A percentile compares a stretch with the other conserved stretches of the same genome.
Evolutionary conservation across 1,140 invertebrate species (phyloP).

Genomic region (Cherax quadricarinatus): DNA sequence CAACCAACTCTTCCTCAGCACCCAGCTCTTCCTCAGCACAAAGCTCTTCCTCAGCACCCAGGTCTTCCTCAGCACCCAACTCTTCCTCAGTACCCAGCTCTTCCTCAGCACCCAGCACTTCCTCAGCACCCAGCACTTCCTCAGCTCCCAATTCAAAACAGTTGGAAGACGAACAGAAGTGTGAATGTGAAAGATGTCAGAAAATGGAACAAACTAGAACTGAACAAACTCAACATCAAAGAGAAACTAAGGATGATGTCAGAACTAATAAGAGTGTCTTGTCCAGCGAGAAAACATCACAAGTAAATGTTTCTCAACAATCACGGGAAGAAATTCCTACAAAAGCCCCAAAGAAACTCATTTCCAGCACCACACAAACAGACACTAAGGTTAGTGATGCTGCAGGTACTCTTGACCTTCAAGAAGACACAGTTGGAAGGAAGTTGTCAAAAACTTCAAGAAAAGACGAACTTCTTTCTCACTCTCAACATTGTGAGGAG

Average conservation of each 20-base stretch:
- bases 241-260: background rate
- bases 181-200: background rate
- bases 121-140: too few relatives aligned
- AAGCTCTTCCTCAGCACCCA: background rate
- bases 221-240: background rate
- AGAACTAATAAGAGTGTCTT: background rate
- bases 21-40: too few relatives aligned
- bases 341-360: background rate
- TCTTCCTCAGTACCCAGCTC: too few relatives aligned
- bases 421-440: background rate
- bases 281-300: background rate
- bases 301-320: background rate
- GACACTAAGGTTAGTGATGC: constrained; percentile 7
- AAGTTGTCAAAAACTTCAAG: background rate
- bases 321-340: background rate
- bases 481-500: background rate
- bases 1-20: too few relatives aligned
- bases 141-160: background rate
- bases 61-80: too few relatives aligned
- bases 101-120: too few relatives aligned
- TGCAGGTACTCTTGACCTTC: background rate
- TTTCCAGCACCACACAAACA: constrained; percentile 10
- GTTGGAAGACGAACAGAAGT: background rate
- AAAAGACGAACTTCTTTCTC: background rate
- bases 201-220: background rate